These are phyloP conservation scores for Thymelicus lineola DNA, from an alignment of 2,888 invertebrate genomes.

Conservation along the genomic window DNA sequence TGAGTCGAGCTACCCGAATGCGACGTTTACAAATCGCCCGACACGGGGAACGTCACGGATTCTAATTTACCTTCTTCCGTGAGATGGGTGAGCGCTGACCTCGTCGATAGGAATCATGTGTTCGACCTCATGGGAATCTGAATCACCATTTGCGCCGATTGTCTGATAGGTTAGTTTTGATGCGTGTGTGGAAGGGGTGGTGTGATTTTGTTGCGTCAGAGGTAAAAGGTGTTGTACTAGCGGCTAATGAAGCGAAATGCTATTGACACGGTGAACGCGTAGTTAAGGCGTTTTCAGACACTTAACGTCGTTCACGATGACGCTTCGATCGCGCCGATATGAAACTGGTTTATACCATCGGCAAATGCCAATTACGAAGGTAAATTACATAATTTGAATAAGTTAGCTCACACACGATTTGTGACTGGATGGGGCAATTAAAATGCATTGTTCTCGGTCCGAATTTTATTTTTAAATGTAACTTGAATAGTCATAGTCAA, in stretches of 20 bases:
- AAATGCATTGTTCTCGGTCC: slow-evolving; percentile 43
- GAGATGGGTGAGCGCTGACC: slow-evolving; percentile 64
- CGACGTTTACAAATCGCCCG: slow-evolving; percentile 75
- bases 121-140: slow-evolving; percentile 60
- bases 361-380: slow-evolving; percentile 60
- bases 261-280: slow-evolving; percentile 48
- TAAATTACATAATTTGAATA: slow-evolving; percentile 57
- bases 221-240: slow-evolving; percentile 40
- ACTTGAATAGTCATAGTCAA: slow-evolving; percentile 25
- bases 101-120: slow-evolving; percentile 57
- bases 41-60: slow-evolving; percentile 67
- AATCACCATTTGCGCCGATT: slow-evolving; percentile 23
- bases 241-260: slow-evolving; percentile 52
- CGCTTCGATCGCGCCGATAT: slow-evolving; percentile 54
- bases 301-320: slow-evolving; percentile 55
- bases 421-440: slow-evolving; percentile 46
- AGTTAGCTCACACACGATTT: slow-evolving; percentile 39
- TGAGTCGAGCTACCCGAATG: slow-evolving; percentile 58
- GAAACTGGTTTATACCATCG: slow-evolving; percentile 46
- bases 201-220: slow-evolving; percentile 22
- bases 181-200: not conserved
- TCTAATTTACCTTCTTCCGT: slow-evolving; percentile 74
- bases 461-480: slow-evolving; percentile 35
- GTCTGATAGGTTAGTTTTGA: slow-evolving; percentile 20
- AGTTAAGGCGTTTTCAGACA: slow-evolving; percentile 13